These are phyloP conservation scores for Cyrtorhinus lividipennis DNA, from an alignment of 1,140 invertebrate species.

Conservation along the genomic window DNA sequence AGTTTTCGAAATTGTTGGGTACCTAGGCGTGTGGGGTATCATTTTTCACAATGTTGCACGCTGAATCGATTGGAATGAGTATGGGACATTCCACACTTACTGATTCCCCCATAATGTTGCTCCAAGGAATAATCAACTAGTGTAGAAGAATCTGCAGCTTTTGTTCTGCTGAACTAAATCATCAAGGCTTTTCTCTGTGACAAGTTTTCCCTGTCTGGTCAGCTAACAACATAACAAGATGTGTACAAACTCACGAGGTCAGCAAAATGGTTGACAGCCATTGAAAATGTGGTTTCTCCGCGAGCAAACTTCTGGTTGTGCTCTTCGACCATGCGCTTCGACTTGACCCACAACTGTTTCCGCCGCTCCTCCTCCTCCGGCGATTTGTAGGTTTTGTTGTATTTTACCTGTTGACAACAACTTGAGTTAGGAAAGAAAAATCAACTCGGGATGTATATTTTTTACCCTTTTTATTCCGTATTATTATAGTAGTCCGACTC, in stretches of 20 bases:
- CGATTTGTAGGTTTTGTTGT: not conserved
- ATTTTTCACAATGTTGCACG: too few species aligned
- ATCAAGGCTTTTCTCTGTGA: too few species aligned
- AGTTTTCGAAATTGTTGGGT: too few species aligned
- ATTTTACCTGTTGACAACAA: not conserved
- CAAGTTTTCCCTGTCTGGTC: too few species aligned
- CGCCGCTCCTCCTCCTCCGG: constrained; percentile 1
- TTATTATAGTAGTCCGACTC: not conserved
- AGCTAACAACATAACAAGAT: too few species aligned
- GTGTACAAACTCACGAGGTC: not conserved
- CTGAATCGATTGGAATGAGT: too few species aligned
- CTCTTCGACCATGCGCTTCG: constrained; percentile 1
- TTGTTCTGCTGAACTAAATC: too few species aligned
- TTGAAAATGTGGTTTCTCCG: not conserved
- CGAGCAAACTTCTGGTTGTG: not conserved
- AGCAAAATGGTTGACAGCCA: not conserved
- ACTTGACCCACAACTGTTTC: not conserved
- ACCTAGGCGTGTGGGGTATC: too few species aligned
- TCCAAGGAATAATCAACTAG: too few species aligned
- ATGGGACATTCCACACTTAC: too few species aligned
- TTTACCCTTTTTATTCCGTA: not conserved
- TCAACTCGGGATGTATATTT: not conserved
- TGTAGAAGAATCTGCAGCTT: too few species aligned
- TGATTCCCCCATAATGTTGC: too few species aligned
- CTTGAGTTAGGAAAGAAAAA: not conserved